Evolutionary conservation across 2,888 invertebrate genomes (phyloP).

Genomic region (Zhuqinia jingwanae): DNA sequence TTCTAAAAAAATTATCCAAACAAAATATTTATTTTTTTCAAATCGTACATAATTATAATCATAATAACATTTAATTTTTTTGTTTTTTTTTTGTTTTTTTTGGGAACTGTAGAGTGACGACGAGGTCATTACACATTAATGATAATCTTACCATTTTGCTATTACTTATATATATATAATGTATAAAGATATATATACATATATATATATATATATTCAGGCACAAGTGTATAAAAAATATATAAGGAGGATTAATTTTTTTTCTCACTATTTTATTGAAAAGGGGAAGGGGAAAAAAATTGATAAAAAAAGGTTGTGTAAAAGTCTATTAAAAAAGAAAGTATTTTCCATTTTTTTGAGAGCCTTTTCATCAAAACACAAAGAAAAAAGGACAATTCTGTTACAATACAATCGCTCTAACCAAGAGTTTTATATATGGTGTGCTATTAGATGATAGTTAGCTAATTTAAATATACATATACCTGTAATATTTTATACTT

Average conservation of each 20-base stretch:
- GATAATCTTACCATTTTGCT: no score
- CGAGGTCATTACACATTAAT: no score
- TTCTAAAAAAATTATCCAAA: no score
- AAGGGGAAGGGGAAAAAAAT: background rate
- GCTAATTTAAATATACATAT: background rate
- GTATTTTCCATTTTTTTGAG: no score
- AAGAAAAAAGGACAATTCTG: background rate
- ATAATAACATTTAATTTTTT: no score
- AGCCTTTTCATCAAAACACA: constrained; percentile 2
- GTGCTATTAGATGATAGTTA: constrained; percentile 67
- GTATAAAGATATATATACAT: no score
- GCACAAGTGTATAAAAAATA: no score
- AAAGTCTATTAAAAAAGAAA: background rate
- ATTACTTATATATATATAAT: no score
- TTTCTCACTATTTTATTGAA: constrained; percentile 30
- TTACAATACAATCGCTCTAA: constrained; percentile 17
- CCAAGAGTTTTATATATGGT: constrained; percentile 66
- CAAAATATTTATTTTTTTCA: no score
- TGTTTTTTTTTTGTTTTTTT: no score
- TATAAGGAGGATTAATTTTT: background rate
- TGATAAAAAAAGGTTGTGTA: constrained; percentile 3
- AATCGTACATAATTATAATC: background rate
- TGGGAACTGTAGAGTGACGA: no score
- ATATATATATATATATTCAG: no score
- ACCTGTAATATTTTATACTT: constrained; percentile 34